Base-by-base conservation (phyloP, 2,888 invertebrate genomes). In the Aethes cnicana region DNA sequence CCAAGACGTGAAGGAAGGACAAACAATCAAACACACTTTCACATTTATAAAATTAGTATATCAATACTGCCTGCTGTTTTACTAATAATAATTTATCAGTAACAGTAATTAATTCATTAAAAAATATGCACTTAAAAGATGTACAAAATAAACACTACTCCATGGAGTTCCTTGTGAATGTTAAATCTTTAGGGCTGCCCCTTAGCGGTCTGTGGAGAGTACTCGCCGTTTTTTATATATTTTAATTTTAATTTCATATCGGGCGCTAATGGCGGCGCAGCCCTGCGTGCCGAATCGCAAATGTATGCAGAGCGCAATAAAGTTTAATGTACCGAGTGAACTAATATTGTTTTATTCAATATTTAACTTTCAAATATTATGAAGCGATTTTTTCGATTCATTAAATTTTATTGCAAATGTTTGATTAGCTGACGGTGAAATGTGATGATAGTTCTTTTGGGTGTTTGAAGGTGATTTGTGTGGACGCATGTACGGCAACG, bases 241-340 rank as follows among this genome's bases (percentile, higher is more conserved):
- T 88, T 89, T 87, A 88, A 88, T 88, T 89, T 89, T 86, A 87
- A 88, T 88, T 88, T 89, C 86, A 89, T 88, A 88, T 87, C 86
- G 81, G 77, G 86, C 77, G 85, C 78, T 89, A 88, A 88, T 89
- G 84, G 87, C 75, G 71, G 80, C 72, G 67, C 85, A 85, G 85
- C 88, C 86, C 86, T 84, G 88, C 89, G 84, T 84, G 77, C 76
- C 87, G 84, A 88, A 88, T 88, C 76, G 76, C 73, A 76, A 84
- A 87, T 87, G 79, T 84, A 88, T 88, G 88, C 89, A 88, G 83
- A 68, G 67, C 72, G 81, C 76, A 77, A 88, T 89, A 84, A 89
- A 88, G 85, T 77, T 81, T 81, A 88, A 89, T 89, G 89, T 87
- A 83, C 79, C 88, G 86, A 82, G 74, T 87, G 88, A 88, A 86